Base-by-base conservation (phyloP, 1,140 invertebrate species). In the Trichoplusia ni region DNA sequence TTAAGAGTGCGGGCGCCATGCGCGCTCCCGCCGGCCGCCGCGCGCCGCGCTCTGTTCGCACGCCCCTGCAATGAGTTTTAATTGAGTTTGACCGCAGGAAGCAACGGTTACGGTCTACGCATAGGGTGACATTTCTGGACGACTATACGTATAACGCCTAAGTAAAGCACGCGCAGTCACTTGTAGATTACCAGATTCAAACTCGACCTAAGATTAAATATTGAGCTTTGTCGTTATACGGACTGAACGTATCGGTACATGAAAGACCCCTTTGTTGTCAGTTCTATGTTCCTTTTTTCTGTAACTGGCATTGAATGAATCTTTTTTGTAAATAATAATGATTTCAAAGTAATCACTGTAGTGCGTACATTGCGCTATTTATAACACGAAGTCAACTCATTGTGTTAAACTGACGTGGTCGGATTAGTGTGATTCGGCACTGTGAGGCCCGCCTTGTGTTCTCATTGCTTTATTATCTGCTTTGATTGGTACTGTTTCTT, bases 51-150 rank as follows among this genome's bases (percentile, higher is more conserved):
- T 51, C 74, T 67, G 73, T 86, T 88, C 85, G 82, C 85, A 88
- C 85, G 85, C 82, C 77, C 83, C 82, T 75, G 75, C 81, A 86
- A 86, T 86, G 76, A 83, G 81, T 86, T 88, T 88, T 88, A 88
- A 88, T 88, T 88, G 85, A 86, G 79, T 84, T 71, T 67, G 77
- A 77, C 69, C 74, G 75, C 82, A 85, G 85, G 82, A 88, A 84
- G 71, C 82, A 72, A 72, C 73, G 76, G 81, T 76, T 74, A 79
- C 76, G 75, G 63, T 66, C 77, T 71, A 40, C 65, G 76, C 70
- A 64, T 82, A 81, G 78, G 80, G 81, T 82, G 78, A 87, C 84
- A 73, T 81, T 74, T 51, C 71, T 42, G 8, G 4, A 25, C n/a
- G 19, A 40, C 25, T 6, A 11, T 18, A 7, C 46, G 7, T 14